Conservation (phyloP, 2,888 invertebrate species). For the Ectemnius continuus region DNA sequence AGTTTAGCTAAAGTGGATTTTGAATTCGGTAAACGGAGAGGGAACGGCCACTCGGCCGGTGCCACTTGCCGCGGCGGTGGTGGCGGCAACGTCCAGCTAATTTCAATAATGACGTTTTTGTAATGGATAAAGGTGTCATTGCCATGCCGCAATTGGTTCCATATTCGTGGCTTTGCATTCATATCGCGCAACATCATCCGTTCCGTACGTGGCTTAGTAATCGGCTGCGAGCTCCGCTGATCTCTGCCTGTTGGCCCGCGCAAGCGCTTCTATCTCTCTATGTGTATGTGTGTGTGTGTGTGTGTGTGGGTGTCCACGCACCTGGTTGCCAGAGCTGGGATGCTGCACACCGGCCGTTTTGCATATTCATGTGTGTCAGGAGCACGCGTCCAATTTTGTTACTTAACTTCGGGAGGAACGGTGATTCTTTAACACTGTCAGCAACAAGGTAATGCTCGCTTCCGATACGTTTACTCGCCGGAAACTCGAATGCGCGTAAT, state of each 20-base stretch:
- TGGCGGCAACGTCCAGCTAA: background rate
- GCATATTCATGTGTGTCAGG: too few species aligned
- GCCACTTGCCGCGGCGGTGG: too few species aligned
- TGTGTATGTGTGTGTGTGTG: background rate
- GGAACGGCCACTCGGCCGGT: background rate
- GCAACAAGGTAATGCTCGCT: too few species aligned
- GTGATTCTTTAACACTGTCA: too few species aligned
- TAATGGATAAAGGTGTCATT: conserved; percentile 9
- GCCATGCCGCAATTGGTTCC: background rate
- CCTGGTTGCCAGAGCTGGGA: too few species aligned
- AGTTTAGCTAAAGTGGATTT: background rate
- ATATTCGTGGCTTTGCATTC: conserved; percentile 10
- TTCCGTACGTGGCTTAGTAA: background rate
- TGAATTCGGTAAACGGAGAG: background rate
- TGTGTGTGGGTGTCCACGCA: too few species aligned
- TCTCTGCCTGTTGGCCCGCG: background rate
- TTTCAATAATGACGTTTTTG: conserved; percentile 7
- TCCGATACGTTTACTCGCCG: too few species aligned
- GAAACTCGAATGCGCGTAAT: too few species aligned
- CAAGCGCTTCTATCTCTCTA: background rate
- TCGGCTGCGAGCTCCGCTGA: background rate
- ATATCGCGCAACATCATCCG: conserved; percentile 1
- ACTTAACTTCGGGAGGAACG: too few species aligned
- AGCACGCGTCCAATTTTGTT: too few species aligned
- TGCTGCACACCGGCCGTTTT: too few species aligned